Evolutionary conservation across 2,113 vertebrate species (phyloP).

Genomic region (Corythaixoides concolor): DNA sequence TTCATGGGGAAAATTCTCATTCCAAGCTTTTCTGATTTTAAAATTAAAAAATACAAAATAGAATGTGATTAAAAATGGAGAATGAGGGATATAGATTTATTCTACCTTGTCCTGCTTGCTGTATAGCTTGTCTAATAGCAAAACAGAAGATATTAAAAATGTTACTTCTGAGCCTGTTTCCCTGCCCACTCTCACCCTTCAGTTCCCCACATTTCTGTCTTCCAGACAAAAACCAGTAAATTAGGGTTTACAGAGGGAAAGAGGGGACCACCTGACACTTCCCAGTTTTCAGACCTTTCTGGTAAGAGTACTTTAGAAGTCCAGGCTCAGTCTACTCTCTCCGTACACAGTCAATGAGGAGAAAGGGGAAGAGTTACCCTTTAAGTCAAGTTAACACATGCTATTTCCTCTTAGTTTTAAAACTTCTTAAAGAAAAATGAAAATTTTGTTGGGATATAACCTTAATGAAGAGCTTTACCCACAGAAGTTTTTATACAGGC

Average conservation of each 20-base stretch:
- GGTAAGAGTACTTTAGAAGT: neutral
- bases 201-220: neutral
- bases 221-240: neutral
- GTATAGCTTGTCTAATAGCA: neutral
- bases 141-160: neutral
- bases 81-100: fast-evolving
- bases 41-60: neutral
- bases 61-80: neutral
- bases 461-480: neutral
- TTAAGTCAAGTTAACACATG: neutral
- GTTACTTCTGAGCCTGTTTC: neutral
- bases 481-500: neutral
- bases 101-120: neutral
- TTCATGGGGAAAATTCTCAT: neutral
- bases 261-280: neutral
- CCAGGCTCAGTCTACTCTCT: neutral
- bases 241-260: neutral
- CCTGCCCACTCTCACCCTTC: neutral
- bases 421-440: neutral
- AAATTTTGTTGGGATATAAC: neutral
- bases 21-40: neutral
- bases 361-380: neutral
- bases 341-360: neutral
- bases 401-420: neutral
- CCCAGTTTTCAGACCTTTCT: neutral